A percentile compares a stretch with the other conserved stretches of the same genome.
Evolutionary conservation across 1,140 invertebrate genomes (phyloP).

Genomic region (Harlomillsia oculata): DNA sequence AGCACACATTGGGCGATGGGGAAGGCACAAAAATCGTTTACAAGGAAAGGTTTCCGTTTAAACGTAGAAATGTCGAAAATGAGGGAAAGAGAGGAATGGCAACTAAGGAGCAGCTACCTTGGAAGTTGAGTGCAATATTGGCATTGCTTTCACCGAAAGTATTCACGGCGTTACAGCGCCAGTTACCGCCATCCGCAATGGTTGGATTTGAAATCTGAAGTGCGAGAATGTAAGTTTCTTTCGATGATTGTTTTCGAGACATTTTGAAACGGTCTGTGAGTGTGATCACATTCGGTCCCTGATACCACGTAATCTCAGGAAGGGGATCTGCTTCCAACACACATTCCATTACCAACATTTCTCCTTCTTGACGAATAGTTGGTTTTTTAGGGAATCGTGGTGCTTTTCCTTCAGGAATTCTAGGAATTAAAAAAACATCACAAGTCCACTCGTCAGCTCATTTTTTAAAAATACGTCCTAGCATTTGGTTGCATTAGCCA

Average conservation of each 20-base stretch:
- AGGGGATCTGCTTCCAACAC: conserved; percentile 85
- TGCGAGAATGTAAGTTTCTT: conserved; percentile 80
- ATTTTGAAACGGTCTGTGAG: conserved; percentile 75
- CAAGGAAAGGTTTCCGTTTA: neutral
- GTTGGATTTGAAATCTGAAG: conserved; percentile 89
- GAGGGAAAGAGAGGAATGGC: conserved; percentile 6
- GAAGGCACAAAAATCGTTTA: neutral
- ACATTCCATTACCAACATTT: conserved; percentile 90
- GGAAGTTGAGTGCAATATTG: conserved; percentile 98
- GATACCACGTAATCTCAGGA: conserved; percentile 92
- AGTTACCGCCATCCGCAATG: conserved; percentile 91
- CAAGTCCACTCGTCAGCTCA: neutral
- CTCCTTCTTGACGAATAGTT: conserved; percentile 88
- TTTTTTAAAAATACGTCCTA: too few species aligned
- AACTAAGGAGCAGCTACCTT: conserved; percentile 73
- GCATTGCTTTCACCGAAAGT: conserved; percentile 97
- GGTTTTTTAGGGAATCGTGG: conserved; percentile 95
- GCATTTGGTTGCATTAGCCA: too few species aligned
- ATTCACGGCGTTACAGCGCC: conserved; percentile 98
- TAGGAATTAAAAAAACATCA: conserved; percentile 41
- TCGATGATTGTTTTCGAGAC: conserved; percentile 69
- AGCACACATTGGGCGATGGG: too few species aligned
- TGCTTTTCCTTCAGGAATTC: conserved; percentile 87
- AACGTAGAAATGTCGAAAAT: neutral
- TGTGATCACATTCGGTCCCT: conserved; percentile 68